Percentiles rank a stretch among this genome's conserved stretches.
Evolutionary conservation across 2,888 invertebrate species (phyloP).

Genomic region (Metopia argyrocephala): DNA sequence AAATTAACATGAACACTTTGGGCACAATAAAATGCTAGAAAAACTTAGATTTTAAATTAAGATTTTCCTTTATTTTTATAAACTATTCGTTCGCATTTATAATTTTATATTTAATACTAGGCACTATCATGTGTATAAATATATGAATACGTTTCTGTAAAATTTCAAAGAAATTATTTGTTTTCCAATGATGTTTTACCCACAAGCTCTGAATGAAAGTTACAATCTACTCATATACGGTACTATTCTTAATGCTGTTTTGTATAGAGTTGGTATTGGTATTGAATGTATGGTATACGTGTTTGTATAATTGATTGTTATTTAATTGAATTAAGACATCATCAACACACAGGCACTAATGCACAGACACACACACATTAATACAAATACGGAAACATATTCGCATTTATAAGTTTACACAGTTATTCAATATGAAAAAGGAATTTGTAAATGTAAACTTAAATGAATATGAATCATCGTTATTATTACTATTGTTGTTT

Average conservation of each 20-base stretch:
- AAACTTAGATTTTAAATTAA: too few species aligned
- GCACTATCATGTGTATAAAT: too few species aligned
- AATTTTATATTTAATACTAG: too few species aligned
- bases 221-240: too few species aligned
- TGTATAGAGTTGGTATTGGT: background rate
- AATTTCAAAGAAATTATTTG: background rate
- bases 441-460: slow-evolving; percentile 8
- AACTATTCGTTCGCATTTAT: too few species aligned
- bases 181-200: slow-evolving; percentile 11
- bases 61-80: too few species aligned
- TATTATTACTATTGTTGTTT: background rate
- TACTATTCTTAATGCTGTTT: background rate
- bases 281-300: background rate
- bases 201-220: too few species aligned
- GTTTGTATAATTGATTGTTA: slow-evolving; percentile 50
- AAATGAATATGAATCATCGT: slow-evolving; percentile 19
- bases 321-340: slow-evolving; percentile 54
- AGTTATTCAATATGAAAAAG: background rate
- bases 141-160: too few species aligned
- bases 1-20: too few species aligned
- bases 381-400: background rate
- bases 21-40: too few species aligned
- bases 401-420: background rate
- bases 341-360: slow-evolving; percentile 28
- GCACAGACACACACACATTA: background rate